Conservation (phyloP, 2,888 invertebrate species). For the Melanostoma mellinum region DNA sequence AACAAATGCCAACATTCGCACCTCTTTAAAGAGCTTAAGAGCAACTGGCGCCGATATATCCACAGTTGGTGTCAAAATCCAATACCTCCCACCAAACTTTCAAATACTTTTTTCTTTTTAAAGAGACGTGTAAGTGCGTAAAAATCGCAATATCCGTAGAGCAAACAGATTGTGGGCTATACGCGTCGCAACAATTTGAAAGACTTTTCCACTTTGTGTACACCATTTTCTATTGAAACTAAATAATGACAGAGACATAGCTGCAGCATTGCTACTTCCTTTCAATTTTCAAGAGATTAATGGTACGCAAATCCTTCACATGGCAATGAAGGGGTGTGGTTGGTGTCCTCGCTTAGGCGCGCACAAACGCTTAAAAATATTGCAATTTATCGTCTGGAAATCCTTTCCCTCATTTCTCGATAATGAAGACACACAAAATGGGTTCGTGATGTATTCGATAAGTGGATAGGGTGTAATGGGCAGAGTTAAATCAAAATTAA, state of each 20-base stretch:
- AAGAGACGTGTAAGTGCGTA: conserved; percentile 59
- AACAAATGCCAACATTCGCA: conserved; percentile 12
- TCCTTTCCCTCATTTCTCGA: conserved; percentile 27
- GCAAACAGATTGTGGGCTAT: conserved; percentile 6
- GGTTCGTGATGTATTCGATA: neutral
- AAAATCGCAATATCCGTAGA: conserved; percentile 54
- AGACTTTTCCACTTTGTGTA: too few species aligned
- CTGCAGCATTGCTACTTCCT: conserved; percentile 39
- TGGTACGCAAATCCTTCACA: conserved; percentile 65
- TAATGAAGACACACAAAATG: conserved; percentile 58
- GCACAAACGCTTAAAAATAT: conserved; percentile 62
- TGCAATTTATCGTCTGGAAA: conserved; percentile 68
- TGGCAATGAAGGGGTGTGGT: conserved; percentile 8
- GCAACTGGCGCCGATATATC: conserved; percentile 41
- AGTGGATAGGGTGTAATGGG: conserved; percentile 10
- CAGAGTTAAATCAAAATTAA: conserved; percentile 50
- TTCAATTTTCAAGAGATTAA: conserved; percentile 56
- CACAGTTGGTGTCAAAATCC: conserved; percentile 31
- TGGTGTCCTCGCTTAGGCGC: conserved; percentile 28
- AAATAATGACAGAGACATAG: conserved; percentile 26
- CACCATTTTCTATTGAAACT: conserved; percentile 34
- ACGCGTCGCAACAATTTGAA: neutral
- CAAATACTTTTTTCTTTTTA: neutral
- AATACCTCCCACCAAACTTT: conserved; percentile 7
- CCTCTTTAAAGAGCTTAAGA: conserved; percentile 47